These are phyloP conservation scores for Leucoptera coffeella DNA, from an alignment of 2,888 invertebrate species.

Conservation along the genomic window DNA sequence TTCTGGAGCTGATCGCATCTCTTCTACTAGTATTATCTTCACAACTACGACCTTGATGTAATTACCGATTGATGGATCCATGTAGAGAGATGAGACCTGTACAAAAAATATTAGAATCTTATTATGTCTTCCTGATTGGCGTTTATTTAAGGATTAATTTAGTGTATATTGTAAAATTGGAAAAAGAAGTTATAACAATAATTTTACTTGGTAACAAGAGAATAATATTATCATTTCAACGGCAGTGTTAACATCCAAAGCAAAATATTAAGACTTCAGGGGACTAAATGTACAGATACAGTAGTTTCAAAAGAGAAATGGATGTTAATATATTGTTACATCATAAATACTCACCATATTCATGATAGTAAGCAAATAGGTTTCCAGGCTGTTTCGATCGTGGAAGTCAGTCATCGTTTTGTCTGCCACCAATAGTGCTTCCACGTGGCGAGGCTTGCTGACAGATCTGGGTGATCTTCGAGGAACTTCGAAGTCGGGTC, in stretches of 20 bases:
- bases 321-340: too few relatives aligned
- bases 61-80: conserved; percentile 85
- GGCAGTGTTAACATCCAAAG: too few relatives aligned
- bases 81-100: conserved; percentile 70
- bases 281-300: background rate
- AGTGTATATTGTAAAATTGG: too few relatives aligned
- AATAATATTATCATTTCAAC: too few relatives aligned
- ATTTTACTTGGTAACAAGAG: too few relatives aligned
- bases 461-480: conserved; percentile 55
- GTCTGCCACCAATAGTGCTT: conserved; percentile 84
- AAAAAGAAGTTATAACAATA: too few relatives aligned
- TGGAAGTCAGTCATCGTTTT: conserved; percentile 83
- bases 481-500: conserved; percentile 11
- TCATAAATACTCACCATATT: conserved; percentile 83
- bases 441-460: conserved; percentile 73
- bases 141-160: too few relatives aligned
- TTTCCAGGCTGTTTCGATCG: conserved; percentile 74
- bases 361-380: conserved; percentile 86
- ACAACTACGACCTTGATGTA: conserved; percentile 87
- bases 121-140: too few relatives aligned
- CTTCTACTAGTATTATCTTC: conserved; percentile 72
- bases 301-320: background rate
- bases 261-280: background rate
- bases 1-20: conserved; percentile 53
- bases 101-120: too few relatives aligned